Conservation (phyloP, 2,888 invertebrate genomes). For the Spisula subtruncata region DNA sequence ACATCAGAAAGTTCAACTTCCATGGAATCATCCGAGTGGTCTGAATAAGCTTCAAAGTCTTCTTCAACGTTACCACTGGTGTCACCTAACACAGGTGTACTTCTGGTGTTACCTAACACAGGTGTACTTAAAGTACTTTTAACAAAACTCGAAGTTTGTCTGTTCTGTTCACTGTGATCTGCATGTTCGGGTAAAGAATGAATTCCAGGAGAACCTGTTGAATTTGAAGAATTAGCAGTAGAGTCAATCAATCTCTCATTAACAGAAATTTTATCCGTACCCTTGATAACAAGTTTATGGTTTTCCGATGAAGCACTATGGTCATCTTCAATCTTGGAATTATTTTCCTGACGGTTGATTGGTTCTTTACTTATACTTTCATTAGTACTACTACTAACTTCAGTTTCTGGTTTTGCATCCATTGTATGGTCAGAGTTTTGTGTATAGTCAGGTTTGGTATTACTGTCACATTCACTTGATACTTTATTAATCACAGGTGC, state of each 20-base stretch:
- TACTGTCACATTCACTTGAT: not conserved
- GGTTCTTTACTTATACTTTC: not conserved
- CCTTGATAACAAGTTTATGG: not conserved
- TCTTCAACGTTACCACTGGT: not conserved
- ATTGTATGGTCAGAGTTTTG: not conserved
- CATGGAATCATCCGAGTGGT: constrained; percentile 35
- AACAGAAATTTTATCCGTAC: not conserved
- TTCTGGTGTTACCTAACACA: not conserved
- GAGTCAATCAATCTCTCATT: not conserved
- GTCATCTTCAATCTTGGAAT: not conserved
- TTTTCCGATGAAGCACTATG: not conserved
- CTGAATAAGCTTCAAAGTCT: not conserved
- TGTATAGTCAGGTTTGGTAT: not conserved
- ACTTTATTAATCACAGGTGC: not conserved
- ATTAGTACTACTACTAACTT: not conserved
- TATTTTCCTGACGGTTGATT: not conserved
- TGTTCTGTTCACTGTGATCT: not conserved
- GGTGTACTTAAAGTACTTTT: not conserved
- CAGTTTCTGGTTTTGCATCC: not conserved
- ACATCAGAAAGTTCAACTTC: constrained; percentile 35
- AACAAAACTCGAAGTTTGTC: not conserved
- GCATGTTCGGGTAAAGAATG: not conserved
- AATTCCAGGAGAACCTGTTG: not conserved
- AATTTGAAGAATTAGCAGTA: not conserved
- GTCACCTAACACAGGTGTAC: not conserved